A percentile compares a stretch with the other conserved stretches of the same genome.
These are phyloP conservation scores for Scolanthus callimorphus DNA, from an alignment of 92 coral and sea anemone genomes.

Conservation along the genomic window DNA sequence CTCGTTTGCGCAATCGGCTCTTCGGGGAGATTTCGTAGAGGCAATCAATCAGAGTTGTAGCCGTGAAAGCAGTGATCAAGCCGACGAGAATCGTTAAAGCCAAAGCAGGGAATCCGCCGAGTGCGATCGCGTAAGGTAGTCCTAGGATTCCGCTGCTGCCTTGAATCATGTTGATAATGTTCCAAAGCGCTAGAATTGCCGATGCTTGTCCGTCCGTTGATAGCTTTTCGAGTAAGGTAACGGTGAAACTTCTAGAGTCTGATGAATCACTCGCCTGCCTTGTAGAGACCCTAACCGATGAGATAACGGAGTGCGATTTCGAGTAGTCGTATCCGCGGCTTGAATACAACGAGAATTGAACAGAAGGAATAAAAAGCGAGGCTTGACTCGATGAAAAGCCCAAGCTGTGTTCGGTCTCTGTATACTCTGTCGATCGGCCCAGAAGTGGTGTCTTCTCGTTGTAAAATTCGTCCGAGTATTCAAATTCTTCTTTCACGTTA, in stretches of 20 bases:
- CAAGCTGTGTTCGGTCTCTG: conserved; percentile 32
- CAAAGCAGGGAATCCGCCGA: conserved; percentile 67
- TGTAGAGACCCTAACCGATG: conserved; percentile 6
- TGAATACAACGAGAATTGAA: conserved; percentile 79
- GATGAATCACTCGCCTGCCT: conserved; percentile 1
- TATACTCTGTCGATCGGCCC: conserved; percentile 48
- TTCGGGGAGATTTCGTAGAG: conserved; percentile 76
- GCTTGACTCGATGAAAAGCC: conserved; percentile 75
- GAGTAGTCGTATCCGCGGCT: conserved; percentile 31
- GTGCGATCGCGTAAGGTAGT: conserved; percentile 63
- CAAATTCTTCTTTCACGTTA: conserved; percentile 25
- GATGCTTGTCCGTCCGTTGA: conserved; percentile 80
- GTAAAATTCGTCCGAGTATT: conserved; percentile 16
- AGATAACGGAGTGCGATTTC: background rate
- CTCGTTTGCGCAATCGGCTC: conserved; percentile 72
- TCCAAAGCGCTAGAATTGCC: conserved; percentile 64
- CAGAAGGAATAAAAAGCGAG: conserved; percentile 80
- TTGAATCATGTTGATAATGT: conserved; percentile 69
- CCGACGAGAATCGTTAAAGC: conserved; percentile 49
- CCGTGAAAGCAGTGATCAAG: conserved; percentile 46
- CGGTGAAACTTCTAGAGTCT: conserved; percentile 27
- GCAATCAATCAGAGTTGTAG: conserved; percentile 56
- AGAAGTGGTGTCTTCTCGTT: conserved; percentile 54
- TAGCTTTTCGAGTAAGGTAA: conserved; percentile 57
- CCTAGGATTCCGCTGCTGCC: conserved; percentile 65